Evolutionary conservation across 2,797 vertebrate species (phyloP).

Genomic region (Kryptolebias ocellatus): DNA sequence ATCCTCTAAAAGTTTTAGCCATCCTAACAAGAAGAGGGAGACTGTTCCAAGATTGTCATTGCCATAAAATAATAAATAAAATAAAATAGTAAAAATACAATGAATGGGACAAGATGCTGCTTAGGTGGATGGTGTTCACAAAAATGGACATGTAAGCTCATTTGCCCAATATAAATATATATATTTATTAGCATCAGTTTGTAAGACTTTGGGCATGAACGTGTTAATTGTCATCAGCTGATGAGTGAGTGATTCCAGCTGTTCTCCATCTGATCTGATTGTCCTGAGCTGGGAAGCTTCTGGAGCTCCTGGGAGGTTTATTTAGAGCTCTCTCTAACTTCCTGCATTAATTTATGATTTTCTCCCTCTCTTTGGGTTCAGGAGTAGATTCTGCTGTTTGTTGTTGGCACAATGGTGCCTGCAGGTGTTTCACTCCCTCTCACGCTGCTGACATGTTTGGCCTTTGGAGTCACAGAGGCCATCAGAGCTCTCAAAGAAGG

Average conservation of each 20-base stretch:
- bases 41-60: too few species aligned
- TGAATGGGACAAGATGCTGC: too few species aligned
- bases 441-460: neutral
- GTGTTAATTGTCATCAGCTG: neutral
- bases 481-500: constrained; percentile 42
- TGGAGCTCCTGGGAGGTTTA: neutral
- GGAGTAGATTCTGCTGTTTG: neutral
- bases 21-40: too few species aligned
- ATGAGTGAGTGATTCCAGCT: constrained; percentile 36
- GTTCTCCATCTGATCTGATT: constrained; percentile 23
- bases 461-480: neutral
- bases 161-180: too few species aligned
- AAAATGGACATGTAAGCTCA: too few species aligned
- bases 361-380: neutral
- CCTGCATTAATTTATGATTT: neutral
- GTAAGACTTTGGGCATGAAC: neutral
- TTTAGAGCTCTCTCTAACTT: neutral
- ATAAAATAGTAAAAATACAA: too few species aligned
- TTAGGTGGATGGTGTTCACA: too few species aligned
- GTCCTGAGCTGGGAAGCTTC: constrained; percentile 1
- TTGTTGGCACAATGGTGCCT: neutral
- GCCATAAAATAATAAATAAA: too few species aligned
- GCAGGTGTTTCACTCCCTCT: neutral
- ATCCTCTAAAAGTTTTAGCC: too few species aligned
- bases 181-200: too few species aligned